Evolutionary conservation across 2,797 vertebrate genomes (phyloP).

Genomic region (Schizopygopsis malacanthus): DNA sequence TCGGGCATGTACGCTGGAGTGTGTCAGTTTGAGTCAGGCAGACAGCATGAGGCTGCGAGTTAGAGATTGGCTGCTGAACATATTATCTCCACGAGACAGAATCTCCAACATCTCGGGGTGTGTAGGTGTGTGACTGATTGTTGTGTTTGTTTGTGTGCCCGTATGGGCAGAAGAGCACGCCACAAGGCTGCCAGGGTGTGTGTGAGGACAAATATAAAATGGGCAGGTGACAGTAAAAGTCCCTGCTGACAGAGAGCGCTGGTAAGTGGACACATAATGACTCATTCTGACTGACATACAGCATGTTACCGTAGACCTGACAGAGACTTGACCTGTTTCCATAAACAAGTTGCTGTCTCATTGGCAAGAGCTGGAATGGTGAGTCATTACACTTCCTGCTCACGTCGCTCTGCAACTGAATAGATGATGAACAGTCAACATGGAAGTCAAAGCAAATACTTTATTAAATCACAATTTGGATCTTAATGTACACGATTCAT

Average conservation of each 20-base stretch:
- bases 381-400: conserved; percentile 31
- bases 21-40: conserved; percentile 55
- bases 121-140: conserved; percentile 51
- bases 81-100: conserved; percentile 59
- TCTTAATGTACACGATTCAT: conserved; percentile 4
- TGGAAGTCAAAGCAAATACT: conserved; percentile 1
- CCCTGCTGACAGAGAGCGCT: conserved; percentile 30
- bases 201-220: conserved; percentile 26
- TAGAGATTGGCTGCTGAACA: conserved; percentile 55
- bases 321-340: conserved; percentile 33
- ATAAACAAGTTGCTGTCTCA: conserved; percentile 29
- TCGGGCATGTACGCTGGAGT: conserved; percentile 44
- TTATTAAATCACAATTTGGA: background rate
- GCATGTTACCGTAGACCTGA: conserved; percentile 11
- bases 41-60: conserved; percentile 45
- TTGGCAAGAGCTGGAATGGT: conserved; percentile 34
- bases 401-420: conserved; percentile 8
- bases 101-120: conserved; percentile 55
- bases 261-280: conserved; percentile 38
- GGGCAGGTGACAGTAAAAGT: conserved; percentile 40
- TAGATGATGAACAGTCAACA: conserved; percentile 5
- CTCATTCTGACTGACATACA: conserved; percentile 34
- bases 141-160: conserved; percentile 41
- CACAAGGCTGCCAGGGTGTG: conserved; percentile 27
- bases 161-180: background rate